Evolutionary conservation across 2,113 vertebrate genomes (phyloP).

Genomic region (Silurus glanis): DNA sequence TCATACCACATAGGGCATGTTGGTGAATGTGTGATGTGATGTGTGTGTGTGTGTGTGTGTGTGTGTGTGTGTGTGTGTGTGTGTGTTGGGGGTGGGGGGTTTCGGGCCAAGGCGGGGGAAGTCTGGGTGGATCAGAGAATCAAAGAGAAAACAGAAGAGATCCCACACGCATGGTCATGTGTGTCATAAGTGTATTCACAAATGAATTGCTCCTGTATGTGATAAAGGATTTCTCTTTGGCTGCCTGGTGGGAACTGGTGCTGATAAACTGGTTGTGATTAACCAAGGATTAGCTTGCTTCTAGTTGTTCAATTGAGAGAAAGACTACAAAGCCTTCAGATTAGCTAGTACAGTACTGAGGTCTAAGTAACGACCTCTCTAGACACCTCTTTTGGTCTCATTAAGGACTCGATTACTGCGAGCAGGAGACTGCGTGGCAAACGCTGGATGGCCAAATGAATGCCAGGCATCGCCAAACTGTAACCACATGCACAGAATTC

Average conservation of each 20-base stretch:
- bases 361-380: conserved; percentile 42
- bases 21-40: background rate
- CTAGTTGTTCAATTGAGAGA: conserved; percentile 53
- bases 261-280: conserved; percentile 48
- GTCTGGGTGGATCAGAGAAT: too few species aligned
- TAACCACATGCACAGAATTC: background rate
- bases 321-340: conserved; percentile 37
- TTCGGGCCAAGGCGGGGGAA: too few species aligned
- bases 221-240: conserved; percentile 3
- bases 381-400: conserved; percentile 43
- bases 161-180: background rate
- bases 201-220: conserved; percentile 15
- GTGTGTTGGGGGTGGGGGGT: background rate
- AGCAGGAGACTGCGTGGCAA: background rate
- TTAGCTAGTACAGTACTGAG: background rate
- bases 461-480: background rate
- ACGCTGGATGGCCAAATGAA: background rate
- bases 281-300: conserved; percentile 56
- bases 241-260: conserved; percentile 40
- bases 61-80: background rate
- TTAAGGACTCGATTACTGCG: conserved; percentile 10
- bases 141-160: conserved; percentile 10
- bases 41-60: background rate
- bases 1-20: conserved; percentile 2
- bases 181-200: conserved; percentile 19